phyloP scores from a whole-genome alignment of 2,797 vertebrate species.

The Fistularia commersonii region DNA sequence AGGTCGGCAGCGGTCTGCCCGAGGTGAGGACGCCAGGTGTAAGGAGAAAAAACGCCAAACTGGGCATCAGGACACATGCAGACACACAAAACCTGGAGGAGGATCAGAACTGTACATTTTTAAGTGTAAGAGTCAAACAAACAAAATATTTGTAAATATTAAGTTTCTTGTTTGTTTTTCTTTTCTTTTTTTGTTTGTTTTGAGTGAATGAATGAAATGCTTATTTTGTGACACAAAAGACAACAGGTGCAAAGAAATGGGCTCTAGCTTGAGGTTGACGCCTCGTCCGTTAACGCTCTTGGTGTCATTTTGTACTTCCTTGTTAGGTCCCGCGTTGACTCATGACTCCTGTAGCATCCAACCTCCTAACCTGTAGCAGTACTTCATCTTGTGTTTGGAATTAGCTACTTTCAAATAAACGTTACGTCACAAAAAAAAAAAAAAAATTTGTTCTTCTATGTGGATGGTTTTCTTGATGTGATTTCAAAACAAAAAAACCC shows the following conservation, averaged over 20 bases:
- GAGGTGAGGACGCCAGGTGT: constrained; percentile 18
- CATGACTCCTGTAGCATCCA: constrained; percentile 53
- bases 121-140: constrained; percentile 76
- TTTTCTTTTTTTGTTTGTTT: constrained; percentile 40
- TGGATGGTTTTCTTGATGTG: background rate
- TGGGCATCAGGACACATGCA: constrained; percentile 38
- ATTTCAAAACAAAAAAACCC: no score
- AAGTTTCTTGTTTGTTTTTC: constrained; percentile 72
- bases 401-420: constrained; percentile 6
- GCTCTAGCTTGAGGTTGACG: constrained; percentile 11
- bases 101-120: constrained; percentile 80
- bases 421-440: background rate
- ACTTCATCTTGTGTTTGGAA: constrained; percentile 4
- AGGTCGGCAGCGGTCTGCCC: constrained; percentile 40
- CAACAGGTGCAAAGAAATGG: constrained; percentile 58
- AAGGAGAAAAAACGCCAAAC: constrained; percentile 32
- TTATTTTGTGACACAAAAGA: constrained; percentile 72
- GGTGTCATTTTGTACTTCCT: background rate
- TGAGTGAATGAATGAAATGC: constrained; percentile 73
- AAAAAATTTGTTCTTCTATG: background rate
- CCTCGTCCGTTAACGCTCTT: background rate
- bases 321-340: background rate
- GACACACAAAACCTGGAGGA: constrained; percentile 47
- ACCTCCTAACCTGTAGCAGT: constrained; percentile 44
- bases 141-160: constrained; percentile 82